Evolutionary conservation across 2,888 invertebrate species (phyloP).

Genomic region (Agriopis aurantiaria): DNA sequence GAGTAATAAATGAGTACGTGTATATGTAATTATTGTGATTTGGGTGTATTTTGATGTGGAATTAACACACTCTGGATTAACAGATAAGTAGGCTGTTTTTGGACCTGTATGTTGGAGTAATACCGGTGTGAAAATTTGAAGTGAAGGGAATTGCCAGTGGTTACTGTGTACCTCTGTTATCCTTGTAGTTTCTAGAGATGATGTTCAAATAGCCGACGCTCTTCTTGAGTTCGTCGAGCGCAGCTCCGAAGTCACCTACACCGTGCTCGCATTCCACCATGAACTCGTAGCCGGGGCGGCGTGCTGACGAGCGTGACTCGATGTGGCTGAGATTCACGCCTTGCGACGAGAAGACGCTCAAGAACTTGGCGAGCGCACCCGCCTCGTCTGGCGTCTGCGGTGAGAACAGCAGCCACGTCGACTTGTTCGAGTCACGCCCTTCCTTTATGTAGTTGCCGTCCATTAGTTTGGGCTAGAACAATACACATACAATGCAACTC

Average conservation of each 20-base stretch:
- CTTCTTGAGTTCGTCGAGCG: slow-evolving; percentile 90
- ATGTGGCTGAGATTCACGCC: slow-evolving; percentile 96
- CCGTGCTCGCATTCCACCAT: slow-evolving; percentile 96
- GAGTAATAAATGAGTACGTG: too few species aligned
- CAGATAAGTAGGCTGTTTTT: too few species aligned
- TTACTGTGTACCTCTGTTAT: slow-evolving; percentile 87
- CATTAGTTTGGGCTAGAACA: slow-evolving; percentile 91
- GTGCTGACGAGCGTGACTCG: slow-evolving; percentile 95
- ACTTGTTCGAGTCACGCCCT: slow-evolving; percentile 91
- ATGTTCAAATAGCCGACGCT: slow-evolving; percentile 93
- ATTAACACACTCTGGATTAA: too few species aligned
- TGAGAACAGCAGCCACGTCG: slow-evolving; percentile 95
- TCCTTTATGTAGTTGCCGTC: slow-evolving; percentile 94
- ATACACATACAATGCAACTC: background rate
- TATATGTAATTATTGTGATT: too few species aligned
- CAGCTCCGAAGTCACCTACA: slow-evolving; percentile 90
- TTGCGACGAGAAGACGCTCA: slow-evolving; percentile 94
- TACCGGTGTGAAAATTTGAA: too few species aligned
- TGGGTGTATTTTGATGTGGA: too few species aligned
- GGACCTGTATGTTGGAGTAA: too few species aligned
- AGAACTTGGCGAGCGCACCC: slow-evolving; percentile 94
- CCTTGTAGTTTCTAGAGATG: slow-evolving; percentile 94
- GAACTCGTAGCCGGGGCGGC: slow-evolving; percentile 95
- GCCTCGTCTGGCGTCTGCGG: slow-evolving; percentile 92
- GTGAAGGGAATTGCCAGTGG: too few species aligned